A percentile compares a stretch with the other conserved stretches of the same genome.
Evolutionary conservation across 2,797 vertebrate genomes (phyloP).

Genomic region (Vultur gryphus): DNA sequence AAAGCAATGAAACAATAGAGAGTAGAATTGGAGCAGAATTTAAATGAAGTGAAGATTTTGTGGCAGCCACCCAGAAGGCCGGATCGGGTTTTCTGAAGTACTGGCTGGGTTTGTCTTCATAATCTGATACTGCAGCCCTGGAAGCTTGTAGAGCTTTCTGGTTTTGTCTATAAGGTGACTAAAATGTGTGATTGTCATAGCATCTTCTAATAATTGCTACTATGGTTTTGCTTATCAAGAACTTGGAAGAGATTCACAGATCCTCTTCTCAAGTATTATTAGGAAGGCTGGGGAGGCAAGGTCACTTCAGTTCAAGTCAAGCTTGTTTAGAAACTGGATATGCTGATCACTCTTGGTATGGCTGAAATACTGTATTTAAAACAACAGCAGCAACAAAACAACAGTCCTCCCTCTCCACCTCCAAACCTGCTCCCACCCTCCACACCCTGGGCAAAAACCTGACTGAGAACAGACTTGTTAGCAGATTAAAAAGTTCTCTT

Average conservation of each 20-base stretch:
- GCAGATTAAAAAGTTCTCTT: background rate
- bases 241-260: background rate
- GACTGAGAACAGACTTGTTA: background rate
- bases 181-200: background rate
- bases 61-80: conserved; percentile 7
- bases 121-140: background rate
- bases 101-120: background rate
- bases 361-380: background rate
- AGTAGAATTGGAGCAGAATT: conserved; percentile 43
- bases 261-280: background rate
- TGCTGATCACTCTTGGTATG: background rate
- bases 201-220: background rate
- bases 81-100: background rate
- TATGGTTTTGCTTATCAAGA: background rate
- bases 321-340: background rate
- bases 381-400: background rate
- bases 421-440: background rate
- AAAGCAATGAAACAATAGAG: conserved; percentile 37
- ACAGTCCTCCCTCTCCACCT: background rate
- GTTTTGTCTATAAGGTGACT: conserved; percentile 2
- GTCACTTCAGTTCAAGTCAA: background rate
- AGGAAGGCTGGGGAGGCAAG: background rate
- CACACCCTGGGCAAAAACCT: background rate
- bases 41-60: conserved; percentile 57
- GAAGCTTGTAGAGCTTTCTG: conserved; percentile 15